Percentiles rank a stretch among this genome's conserved stretches.
phyloP scores from a whole-genome alignment of 2,113 vertebrate species.

The Cettia cetti region DNA sequence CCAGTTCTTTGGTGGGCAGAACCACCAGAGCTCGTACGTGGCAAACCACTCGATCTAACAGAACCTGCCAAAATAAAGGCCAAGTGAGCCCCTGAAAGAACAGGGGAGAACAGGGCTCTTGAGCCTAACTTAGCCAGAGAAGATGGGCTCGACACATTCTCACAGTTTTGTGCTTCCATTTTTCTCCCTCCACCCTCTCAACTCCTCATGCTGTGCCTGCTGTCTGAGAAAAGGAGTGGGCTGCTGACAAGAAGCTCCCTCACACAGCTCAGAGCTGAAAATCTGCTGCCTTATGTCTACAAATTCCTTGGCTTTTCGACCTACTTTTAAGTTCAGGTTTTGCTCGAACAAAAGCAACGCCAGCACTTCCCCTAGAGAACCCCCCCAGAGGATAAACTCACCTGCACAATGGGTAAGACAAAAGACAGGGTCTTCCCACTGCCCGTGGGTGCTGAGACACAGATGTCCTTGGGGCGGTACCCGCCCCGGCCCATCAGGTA shows the following conservation, averaged over 20 bases:
- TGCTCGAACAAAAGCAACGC: background rate
- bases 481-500: slow-evolving; percentile 83
- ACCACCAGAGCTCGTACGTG: slow-evolving; percentile 85
- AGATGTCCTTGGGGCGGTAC: slow-evolving; percentile 86
- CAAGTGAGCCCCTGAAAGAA: background rate
- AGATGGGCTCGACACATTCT: background rate
- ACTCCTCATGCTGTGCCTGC: background rate
- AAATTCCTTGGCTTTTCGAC: background rate
- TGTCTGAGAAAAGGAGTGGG: background rate
- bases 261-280: background rate
- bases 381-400: background rate
- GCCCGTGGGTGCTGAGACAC: slow-evolving; percentile 93
- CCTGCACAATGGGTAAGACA: slow-evolving; percentile 91
- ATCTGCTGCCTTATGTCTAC: background rate
- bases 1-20: slow-evolving; percentile 94
- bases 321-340: background rate
- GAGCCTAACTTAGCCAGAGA: background rate
- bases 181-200: background rate
- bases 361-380: background rate
- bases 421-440: slow-evolving; percentile 95
- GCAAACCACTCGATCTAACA: slow-evolving; percentile 83
- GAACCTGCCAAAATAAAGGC: slow-evolving; percentile 69
- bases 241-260: background rate
- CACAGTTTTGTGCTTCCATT: background rate
- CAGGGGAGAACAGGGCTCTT: background rate